Base-by-base conservation (phyloP, 2,888 invertebrate species). In the Diarsia dahlii region DNA sequence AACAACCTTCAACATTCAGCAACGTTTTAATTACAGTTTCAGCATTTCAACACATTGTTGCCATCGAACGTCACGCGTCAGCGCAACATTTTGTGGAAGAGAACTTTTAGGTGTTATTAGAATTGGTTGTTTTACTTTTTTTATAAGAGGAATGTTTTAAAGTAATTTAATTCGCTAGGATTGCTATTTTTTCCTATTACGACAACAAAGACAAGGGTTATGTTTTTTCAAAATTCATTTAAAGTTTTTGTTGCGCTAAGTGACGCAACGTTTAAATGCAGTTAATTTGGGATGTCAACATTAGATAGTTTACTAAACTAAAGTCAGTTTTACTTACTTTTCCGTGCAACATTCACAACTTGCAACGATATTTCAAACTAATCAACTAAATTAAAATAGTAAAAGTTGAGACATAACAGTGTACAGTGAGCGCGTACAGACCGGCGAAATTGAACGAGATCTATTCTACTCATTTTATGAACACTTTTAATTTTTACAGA, bases 11-110 rank as follows among this genome's bases (percentile, higher is more conserved):
- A 20, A n/a, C 64, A 28, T 66, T 63, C 56, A 28, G 28, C 56
- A 18, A 62, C 34, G 45, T 77, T 78, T 72, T 72, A 58, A 82
- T 85, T 60, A 82, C 52, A 69, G 48, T 45, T 62, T 34, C 23
- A 71, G 48, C 65, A 67, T 63, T 82, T 72, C 70, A 39, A 34
- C 69, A 76, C 46, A 69, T 52, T 48, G 56, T 45, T 45, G 66
- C n/a, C 56, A 52, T 20, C 50, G 39, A 66, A 63, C 45, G 62
- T 46, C 13, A 23, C 18, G 39, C 39, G 39, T 39, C 39, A 5
- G 39, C 39, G 28, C 60, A 18, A n/a, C 18, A 45, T 54, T 50
- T 46, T 9, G 9, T 52, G 3, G 5, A 20, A 73, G 63, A 58
- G 66, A 82, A 28, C 28, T 50, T 78, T 56, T 68, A 2, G 23